Evolutionary conservation across 2,797 vertebrate genomes (phyloP), one percentile per base, ranked within the genome.

Genomic region (Brachyalestes nurse): DNA sequence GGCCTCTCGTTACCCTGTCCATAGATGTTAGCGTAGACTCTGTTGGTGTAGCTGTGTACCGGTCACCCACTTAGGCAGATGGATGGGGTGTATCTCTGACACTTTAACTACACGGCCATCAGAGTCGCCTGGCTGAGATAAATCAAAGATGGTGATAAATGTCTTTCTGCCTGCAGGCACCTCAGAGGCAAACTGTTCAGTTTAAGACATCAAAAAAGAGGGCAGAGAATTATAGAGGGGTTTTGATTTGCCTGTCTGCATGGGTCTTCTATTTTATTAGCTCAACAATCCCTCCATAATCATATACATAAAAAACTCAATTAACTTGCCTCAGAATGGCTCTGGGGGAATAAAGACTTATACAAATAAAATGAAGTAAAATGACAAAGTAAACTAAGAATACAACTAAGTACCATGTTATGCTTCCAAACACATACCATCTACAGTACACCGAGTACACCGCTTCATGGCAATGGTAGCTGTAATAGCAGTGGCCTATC

Each of bases 81-180:
- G 62, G 75, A 82, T 82, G 62, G 81, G 23, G 51, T 74, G 69
- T 60, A 73, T 78, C 70, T 82, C 62, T 78, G 77, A 69, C 78
- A 72, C 62, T 82, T 78, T 82, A 72, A 82, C 72, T 79, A 74
- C 66, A 74, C 58, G 23, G 73, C 80, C 34, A 74, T 69, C 67
- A 57, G 53, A 81, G 83, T 76, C 62, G 23, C 21, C 64, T 77
- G 40, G 53, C 58, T 23, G 55, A 42, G 34, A 77, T 82, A 79
- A 82, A 85, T 85, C 80, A 80, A 69, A 74, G 60, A 78, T 61
- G 47, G 57, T 72, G 64, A 73, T 77, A 62, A 85, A 80, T 80
- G 77, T 77, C 77, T 73, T 40, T 78, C 67, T 47, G 58, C 64
- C 58, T 21, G 16, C 51, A 61, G 80, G 77, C 53, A 58, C 73